Evolutionary conservation across 2,888 invertebrate species (phyloP), one percentile per base, ranked within the genome.

Genomic region (Punctoribates punctum): DNA sequence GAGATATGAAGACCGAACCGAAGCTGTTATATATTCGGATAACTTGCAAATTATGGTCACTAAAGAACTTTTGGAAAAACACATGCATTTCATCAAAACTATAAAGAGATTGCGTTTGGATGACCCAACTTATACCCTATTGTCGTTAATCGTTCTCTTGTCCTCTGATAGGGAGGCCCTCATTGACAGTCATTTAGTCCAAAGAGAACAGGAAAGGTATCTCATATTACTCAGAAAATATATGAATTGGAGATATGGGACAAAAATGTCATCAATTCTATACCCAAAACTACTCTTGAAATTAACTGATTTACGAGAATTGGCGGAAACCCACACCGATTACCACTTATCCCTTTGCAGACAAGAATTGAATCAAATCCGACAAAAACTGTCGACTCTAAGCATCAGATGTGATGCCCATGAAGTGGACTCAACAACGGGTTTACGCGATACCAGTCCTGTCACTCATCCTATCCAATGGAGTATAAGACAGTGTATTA

Each of bases 201-300:
- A 82, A 3, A 78, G 80, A 29, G 82, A 83, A 62, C 85, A 85
- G 79, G 85, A 85, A 75, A 83, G 83, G 48, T 81, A 77, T 73
- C 77, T 80, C 15, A 73, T 77, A 8, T 74, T 79, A 17, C 79
- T 83, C 48, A 81, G 81, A 51, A 80, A 80, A 17, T 84, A 85
- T 80, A 80, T 85, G 78, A 81, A 82, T 54, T 83, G 83, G 78
- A 80, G 82, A 1, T 82, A 83, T 77, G 82, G 83, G 0, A 79
- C 82, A 15, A 79, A 78, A 8, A 82, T 82, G 73, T 83, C 83
- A 0, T 78, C 81, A 42, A 73, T 78, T 11, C 77, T 84, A 25
- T 83, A 83, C 81, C 83, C 84, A 5, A 82, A 83, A 79, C 81
- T 85, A n/a, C 81, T 85, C 27, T 81, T 83, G 74, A 84, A 84